Evolutionary conservation across 2,113 vertebrate species (phyloP), one percentile per base, ranked within the genome.

Genomic region (Zosterops pallidus): DNA sequence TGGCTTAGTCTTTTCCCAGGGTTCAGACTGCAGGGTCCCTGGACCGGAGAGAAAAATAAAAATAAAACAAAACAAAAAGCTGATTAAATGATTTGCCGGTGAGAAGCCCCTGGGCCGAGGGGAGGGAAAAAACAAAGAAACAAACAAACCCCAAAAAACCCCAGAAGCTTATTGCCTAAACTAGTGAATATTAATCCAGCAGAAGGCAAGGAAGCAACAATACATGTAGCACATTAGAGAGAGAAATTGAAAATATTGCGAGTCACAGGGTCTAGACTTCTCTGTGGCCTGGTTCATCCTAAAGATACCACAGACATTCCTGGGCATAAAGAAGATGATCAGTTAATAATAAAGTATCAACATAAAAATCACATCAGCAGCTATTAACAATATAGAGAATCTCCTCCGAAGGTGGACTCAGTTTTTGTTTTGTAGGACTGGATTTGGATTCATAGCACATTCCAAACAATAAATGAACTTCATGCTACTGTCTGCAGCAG

Each of bases 21-120:
- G n/a, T 50, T 39, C 3, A 2, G 12, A 37, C 9, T 4, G 1
- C n/a, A 28, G n/a, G n/a, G 9, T 49, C 18, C n/a, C 46, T 3
- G 3, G n/a, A 35, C 18, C 2, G 2, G 18, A 50, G n/a, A 11
- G 18, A 11, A 64, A 28, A 6, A 20, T 31, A 22, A 28, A 44
- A 67, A 67, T 11, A 65, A 65, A 67, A 9, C 11, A 31, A 65
- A 67, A 49, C 15, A 65, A 67, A 67, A 13, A 33, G 19, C 53
- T 56, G 20, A 42, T 5, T 1, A 68, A 37, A 50, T 10, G 19
- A 39, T 37, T 22, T 50, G 25, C 25, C 1, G 0, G n/a, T 21
- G 18, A 39, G 26, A 50, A 37, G 44, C 25, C 46, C 24, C 24
- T 9, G 21, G 13, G 7, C 25, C 47, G 29, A 28, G 67, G 12